Conservation (phyloP, 2,888 invertebrate genomes). For the Podotricha telesiphe region DNA sequence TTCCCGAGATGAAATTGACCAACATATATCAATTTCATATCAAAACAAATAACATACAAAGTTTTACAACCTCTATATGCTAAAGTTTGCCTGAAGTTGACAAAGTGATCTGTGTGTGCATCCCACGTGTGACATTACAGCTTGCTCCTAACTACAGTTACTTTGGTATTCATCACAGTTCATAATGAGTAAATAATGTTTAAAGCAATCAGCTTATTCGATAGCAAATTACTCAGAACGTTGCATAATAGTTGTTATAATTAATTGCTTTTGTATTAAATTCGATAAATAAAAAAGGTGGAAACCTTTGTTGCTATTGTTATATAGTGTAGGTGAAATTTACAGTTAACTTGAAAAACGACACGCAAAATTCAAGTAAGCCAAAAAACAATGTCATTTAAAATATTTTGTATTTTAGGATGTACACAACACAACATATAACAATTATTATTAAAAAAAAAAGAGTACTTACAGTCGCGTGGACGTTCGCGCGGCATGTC, state of each 20-base stretch:
- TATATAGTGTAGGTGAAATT: not conserved
- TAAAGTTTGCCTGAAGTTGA: conserved; percentile 36
- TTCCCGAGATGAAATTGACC: conserved; percentile 86
- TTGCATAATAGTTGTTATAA: not conserved
- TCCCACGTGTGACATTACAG: conserved; percentile 89
- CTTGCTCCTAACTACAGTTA: conserved; percentile 72
- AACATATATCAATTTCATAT: conserved; percentile 49
- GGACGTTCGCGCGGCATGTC: conserved; percentile 53
- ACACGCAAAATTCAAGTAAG: too few species aligned
- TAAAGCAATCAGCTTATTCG: not conserved
- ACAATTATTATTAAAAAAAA: not conserved
- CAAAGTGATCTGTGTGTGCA: conserved; percentile 85
- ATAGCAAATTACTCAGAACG: not conserved
- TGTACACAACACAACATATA: not conserved
- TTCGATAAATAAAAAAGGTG: conserved; percentile 4
- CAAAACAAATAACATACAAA: conserved; percentile 8
- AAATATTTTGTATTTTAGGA: not conserved
- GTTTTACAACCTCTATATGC: not conserved
- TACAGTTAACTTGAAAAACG: not conserved
- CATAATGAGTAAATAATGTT: conserved; percentile 22
- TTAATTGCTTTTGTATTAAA: conserved; percentile 1
- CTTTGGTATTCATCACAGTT: conserved; percentile 67
- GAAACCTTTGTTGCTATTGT: not conserved
- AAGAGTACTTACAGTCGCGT: conserved; percentile 60
- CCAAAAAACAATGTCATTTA: too few species aligned